These are phyloP conservation scores for Cotesia glomerata DNA, from an alignment of 1,140 invertebrate species.

Conservation along the genomic window DNA sequence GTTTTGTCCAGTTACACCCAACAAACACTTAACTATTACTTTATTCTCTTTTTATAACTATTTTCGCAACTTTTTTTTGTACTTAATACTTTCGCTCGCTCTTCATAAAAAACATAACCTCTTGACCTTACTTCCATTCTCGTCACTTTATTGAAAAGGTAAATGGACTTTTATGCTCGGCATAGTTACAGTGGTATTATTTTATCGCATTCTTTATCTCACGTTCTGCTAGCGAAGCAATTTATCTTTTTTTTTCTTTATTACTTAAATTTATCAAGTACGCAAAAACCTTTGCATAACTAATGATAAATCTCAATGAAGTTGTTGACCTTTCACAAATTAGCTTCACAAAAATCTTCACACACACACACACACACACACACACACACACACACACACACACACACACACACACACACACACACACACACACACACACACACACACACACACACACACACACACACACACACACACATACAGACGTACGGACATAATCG, in stretches of 20 bases:
- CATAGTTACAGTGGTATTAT: neutral
- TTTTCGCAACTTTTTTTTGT: neutral
- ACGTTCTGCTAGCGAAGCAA: slow-evolving; percentile 21
- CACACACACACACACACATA: too few relatives aligned
- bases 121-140: slow-evolving; percentile 1
- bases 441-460: too few relatives aligned
- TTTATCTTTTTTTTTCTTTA: slow-evolving; percentile 7
- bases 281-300: too few relatives aligned
- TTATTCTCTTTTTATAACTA: neutral
- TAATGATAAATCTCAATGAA: neutral
- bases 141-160: slow-evolving; percentile 20
- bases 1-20: neutral
- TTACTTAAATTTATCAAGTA: too few relatives aligned
- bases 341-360: too few relatives aligned
- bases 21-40: neutral
- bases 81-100: neutral
- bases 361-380: too few relatives aligned
- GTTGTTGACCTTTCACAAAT: neutral
- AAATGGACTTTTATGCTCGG: slow-evolving; percentile 7
- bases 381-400: too few relatives aligned
- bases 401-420: too few relatives aligned
- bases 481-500: too few relatives aligned
- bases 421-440: too few relatives aligned
- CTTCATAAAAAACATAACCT: slow-evolving; percentile 1
- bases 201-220: neutral